Conservation (phyloP, 2,888 invertebrate genomes). For the Scaptomyza reducta region DNA sequence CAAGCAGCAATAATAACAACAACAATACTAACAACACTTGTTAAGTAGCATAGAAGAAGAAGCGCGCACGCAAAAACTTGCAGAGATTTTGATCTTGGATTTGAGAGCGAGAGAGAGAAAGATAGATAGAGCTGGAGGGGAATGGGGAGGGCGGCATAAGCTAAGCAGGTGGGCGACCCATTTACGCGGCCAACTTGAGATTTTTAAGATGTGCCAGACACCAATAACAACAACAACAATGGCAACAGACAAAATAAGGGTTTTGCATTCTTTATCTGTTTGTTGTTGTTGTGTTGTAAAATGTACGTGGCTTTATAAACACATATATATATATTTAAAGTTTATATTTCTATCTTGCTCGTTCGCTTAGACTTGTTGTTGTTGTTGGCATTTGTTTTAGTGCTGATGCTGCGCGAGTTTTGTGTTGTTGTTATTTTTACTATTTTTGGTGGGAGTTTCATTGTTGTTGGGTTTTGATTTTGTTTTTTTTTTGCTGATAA, state of each 20-base stretch:
- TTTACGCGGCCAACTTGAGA: slow-evolving; percentile 20
- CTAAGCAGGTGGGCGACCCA: slow-evolving; percentile 53
- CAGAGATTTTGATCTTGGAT: slow-evolving; percentile 41
- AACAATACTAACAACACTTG: slow-evolving; percentile 17
- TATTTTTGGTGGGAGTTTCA: slow-evolving; percentile 56
- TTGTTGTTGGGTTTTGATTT: too few species aligned
- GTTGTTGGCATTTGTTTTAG: slow-evolving; percentile 14
- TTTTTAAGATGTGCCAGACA: slow-evolving; percentile 39
- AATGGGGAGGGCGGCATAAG: slow-evolving; percentile 38
- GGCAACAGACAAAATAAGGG: slow-evolving; percentile 21
- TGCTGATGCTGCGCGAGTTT: slow-evolving; percentile 48
- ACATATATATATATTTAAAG: slow-evolving; percentile 18
- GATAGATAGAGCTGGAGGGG: neutral
- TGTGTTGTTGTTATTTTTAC: neutral
- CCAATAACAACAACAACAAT: slow-evolving; percentile 7
- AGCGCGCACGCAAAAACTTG: slow-evolving; percentile 35
- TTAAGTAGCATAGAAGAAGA: neutral
- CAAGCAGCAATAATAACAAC: slow-evolving; percentile 16
- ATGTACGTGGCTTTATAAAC: slow-evolving; percentile 42
- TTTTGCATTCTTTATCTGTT: slow-evolving; percentile 46
- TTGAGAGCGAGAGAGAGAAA: neutral
- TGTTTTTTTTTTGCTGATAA: slow-evolving; percentile 26
- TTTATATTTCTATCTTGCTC: slow-evolving; percentile 5
- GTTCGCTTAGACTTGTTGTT: slow-evolving; percentile 23
- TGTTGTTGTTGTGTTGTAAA: slow-evolving; percentile 32